A percentile compares a stretch with the other conserved stretches of the same genome.
Evolutionary conservation across 1,140 invertebrate species (phyloP).

Genomic region (Palaemon carinicauda): DNA sequence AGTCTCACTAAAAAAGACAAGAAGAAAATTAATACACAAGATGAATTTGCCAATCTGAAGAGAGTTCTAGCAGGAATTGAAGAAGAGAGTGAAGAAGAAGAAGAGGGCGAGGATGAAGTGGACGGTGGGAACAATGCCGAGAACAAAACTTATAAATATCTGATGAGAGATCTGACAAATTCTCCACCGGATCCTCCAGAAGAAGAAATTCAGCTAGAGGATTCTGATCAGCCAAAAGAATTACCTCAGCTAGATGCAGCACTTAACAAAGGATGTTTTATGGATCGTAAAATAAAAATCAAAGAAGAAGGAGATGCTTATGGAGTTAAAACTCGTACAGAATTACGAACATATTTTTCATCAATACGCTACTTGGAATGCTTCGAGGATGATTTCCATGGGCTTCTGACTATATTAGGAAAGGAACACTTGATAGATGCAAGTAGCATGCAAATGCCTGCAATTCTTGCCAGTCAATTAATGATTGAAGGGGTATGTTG

Average conservation of each 20-base stretch:
- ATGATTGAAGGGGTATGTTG: conserved; percentile 46
- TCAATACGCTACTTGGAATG: conserved; percentile 44
- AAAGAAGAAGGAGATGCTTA: conserved; percentile 22
- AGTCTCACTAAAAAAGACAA: conserved; percentile 8
- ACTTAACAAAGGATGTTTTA: conserved; percentile 44
- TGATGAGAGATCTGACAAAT: background rate
- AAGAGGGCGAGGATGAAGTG: conserved; percentile 18
- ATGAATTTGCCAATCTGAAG: background rate
- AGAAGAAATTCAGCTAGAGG: background rate
- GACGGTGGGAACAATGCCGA: background rate
- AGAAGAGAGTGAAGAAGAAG: conserved; percentile 43
- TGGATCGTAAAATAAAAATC: conserved; percentile 44
- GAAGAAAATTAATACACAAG: background rate
- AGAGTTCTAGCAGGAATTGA: conserved; percentile 29
- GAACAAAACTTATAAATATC: background rate
- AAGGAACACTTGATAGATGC: conserved; percentile 26
- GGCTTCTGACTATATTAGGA: conserved; percentile 27
- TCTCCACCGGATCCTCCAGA: too few relatives aligned
- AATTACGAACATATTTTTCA: conserved; percentile 45
- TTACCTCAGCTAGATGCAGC: background rate
- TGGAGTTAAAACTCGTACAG: conserved; percentile 10
- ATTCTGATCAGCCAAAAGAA: too few relatives aligned
- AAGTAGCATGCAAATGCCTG: conserved; percentile 15
- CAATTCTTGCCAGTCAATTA: conserved; percentile 34
- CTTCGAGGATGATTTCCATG: conserved; percentile 54